Evolutionary conservation across 2,797 vertebrate genomes (phyloP), one percentile per base, ranked within the genome.

Genomic region (Lemur catta): DNA sequence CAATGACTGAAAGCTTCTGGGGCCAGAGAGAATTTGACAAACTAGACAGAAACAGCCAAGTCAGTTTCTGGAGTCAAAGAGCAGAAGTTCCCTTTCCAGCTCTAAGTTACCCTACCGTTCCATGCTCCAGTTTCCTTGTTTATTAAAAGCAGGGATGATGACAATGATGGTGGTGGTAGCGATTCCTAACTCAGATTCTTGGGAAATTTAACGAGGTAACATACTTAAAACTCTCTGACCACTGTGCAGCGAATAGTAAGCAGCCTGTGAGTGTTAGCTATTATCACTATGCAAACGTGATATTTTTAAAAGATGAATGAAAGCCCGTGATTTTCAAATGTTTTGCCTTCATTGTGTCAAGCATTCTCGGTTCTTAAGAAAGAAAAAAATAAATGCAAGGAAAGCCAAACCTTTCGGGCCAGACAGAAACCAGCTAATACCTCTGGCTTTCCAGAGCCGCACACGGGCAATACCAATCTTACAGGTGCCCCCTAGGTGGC

Each of bases 401-500:
- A 22, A 85, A 84, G 48, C 14, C 59, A 75, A 82, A 93, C 5
- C 22, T 35, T 24, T 75, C 17, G 28, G n/a, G 14, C 14, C 15
- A 59, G n/a, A 57, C 0, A 11, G 14, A 59, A 89, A 50, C 30
- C 28, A 57, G 30, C 41, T 67, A n/a, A 38, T 17, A 35, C 11
- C 18, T 20, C 41, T 41, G 50, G 28, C 24, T 46, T 84, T 20
- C 59, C 59, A 3, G 48, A 80, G 24, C 28, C 6, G 7, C n/a
- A 3, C 15, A 14, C 0, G 1, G 28, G 38, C 6, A 61, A 50
- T 20, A 14, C 43, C 30, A 33, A 52, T 80, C 65, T 69, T 17
- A 24, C 79, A 89, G 93, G 75, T 76, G 52, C 52, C 96, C 96
- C 91, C 94, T 95, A 96, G 96, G 63, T 96, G 97, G 95, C 96